Evolutionary conservation across 1,140 invertebrate species (phyloP).

Genomic region (Arctopsyche grandis): DNA sequence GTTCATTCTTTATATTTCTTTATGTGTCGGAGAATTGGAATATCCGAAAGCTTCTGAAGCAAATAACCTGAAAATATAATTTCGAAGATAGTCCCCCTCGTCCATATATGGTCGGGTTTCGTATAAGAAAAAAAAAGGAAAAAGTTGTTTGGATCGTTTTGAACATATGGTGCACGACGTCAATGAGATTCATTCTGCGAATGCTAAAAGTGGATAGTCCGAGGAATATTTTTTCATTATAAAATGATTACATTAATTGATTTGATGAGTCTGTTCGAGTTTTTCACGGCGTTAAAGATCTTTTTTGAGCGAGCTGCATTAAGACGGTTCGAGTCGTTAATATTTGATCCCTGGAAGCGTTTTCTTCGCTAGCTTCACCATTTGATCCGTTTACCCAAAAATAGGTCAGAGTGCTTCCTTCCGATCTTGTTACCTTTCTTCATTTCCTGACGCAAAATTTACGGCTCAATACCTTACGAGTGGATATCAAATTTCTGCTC

Average conservation of each 20-base stretch:
- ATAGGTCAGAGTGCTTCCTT: slow-evolving; percentile 27
- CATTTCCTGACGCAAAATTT: slow-evolving; percentile 29
- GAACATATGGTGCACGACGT: slow-evolving; percentile 8
- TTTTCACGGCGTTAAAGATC: not conserved
- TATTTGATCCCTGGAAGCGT: not conserved
- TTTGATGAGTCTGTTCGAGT: not conserved
- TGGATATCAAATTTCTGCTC: slow-evolving; percentile 32
- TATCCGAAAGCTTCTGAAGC: slow-evolving; percentile 7
- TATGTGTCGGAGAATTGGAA: slow-evolving; percentile 17
- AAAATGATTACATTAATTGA: not conserved
- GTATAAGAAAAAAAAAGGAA: slow-evolving; percentile 1
- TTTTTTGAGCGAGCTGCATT: not conserved
- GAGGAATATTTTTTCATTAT: not conserved
- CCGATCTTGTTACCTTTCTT: slow-evolving; percentile 29
- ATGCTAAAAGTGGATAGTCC: not conserved
- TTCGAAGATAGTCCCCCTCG: slow-evolving; percentile 1
- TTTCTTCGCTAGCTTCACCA: slow-evolving; percentile 5
- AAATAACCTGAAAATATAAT: slow-evolving; percentile 32
- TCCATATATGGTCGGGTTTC: not conserved
- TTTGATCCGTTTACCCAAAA: slow-evolving; percentile 23
- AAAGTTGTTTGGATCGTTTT: slow-evolving; percentile 13
- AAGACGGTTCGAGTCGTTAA: slow-evolving; percentile 5
- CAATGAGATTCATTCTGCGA: not conserved
- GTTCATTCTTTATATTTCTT: slow-evolving; percentile 31
- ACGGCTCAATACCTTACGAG: slow-evolving; percentile 28